Evolutionary conservation across 1,140 invertebrate species (phyloP).

Genomic region (Schmidtea mediterranea): DNA sequence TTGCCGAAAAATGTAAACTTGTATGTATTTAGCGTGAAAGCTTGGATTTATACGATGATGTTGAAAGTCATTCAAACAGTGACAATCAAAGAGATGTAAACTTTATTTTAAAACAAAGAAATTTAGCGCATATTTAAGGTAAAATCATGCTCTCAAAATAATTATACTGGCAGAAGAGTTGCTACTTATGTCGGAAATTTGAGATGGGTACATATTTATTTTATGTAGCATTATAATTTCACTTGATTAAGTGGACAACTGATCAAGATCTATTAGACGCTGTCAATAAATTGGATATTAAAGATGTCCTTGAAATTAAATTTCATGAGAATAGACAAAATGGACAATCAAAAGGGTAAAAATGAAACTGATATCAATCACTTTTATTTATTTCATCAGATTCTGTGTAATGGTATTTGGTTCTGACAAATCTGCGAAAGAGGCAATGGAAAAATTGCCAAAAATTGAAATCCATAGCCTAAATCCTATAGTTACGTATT

Average conservation of each 20-base stretch:
- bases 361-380: no score
- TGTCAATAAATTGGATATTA: conserved; percentile 53
- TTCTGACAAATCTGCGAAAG: conserved; percentile 60
- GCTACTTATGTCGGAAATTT: conserved; percentile 82
- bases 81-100: background rate
- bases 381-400: no score
- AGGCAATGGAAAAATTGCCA: conserved; percentile 63
- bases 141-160: conserved; percentile 4
- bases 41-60: conserved; percentile 3
- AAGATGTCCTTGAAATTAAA: conserved; percentile 82
- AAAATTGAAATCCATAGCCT: conserved; percentile 84
- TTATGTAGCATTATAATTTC: conserved; percentile 3
- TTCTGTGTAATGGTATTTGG: conserved; percentile 23
- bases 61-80: background rate
- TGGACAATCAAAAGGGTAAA: conserved; percentile 80
- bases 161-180: conserved; percentile 32
- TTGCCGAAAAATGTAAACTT: background rate
- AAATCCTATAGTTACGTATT: conserved; percentile 65
- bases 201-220: conserved; percentile 33
- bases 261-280: conserved; percentile 75
- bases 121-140: background rate
- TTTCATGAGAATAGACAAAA: conserved; percentile 97
- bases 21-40: background rate
- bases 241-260: conserved; percentile 57
- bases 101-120: background rate